Evolutionary conservation across 2,113 vertebrate genomes (phyloP).

Genomic region (Hydropotes inermis): DNA sequence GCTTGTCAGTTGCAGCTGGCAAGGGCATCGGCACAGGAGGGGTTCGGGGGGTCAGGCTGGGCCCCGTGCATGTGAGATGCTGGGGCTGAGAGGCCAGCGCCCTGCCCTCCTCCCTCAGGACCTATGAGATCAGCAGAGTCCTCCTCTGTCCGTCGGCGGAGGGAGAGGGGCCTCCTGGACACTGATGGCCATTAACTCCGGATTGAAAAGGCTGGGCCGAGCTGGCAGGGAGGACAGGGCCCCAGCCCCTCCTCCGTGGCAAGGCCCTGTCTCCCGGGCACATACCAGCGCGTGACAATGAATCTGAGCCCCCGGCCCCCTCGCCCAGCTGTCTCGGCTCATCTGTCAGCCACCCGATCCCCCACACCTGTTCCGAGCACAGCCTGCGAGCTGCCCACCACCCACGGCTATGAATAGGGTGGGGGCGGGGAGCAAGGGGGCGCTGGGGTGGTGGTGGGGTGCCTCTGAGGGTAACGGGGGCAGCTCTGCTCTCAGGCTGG

Average conservation of each 20-base stretch:
- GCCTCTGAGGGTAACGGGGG: neutral
- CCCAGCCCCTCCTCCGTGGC: neutral
- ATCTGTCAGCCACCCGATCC: slow-evolving; percentile 88
- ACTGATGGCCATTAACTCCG: accelerated
- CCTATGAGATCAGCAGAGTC: neutral
- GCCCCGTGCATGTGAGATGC: no score
- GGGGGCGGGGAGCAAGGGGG: slow-evolving; percentile 23
- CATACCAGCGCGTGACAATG: slow-evolving; percentile 77
- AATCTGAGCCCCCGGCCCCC: slow-evolving; percentile 62
- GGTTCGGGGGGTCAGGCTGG: neutral
- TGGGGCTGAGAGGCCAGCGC: neutral
- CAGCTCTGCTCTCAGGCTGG: neutral
- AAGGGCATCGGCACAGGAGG: neutral
- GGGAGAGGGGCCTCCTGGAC: neutral
- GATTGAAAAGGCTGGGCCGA: neutral
- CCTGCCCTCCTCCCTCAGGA: neutral
- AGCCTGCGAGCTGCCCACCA: slow-evolving; percentile 78
- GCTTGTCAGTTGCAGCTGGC: neutral
- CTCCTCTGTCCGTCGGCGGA: neutral
- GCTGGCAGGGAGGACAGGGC: neutral
- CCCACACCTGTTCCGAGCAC: slow-evolving; percentile 87
- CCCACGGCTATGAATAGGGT: slow-evolving; percentile 87
- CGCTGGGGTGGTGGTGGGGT: slow-evolving; percentile 9
- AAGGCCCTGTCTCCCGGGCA: slow-evolving; percentile 66
- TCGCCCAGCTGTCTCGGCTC: slow-evolving; percentile 80